Base-by-base conservation (phyloP, 2,888 invertebrate genomes). In the Sphaeridia pumilis region DNA sequence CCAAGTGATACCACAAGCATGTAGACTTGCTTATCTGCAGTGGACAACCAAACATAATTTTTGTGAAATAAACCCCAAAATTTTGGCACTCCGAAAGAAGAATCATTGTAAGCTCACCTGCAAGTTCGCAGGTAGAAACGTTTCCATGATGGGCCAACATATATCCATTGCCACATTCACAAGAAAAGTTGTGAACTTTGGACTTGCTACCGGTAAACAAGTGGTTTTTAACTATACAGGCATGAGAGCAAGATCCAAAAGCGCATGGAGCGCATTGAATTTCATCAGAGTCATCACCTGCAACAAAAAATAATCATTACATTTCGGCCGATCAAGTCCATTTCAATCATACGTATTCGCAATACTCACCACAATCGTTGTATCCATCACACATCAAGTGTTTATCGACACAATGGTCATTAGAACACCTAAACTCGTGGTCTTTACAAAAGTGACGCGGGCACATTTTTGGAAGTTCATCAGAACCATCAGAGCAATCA, bases 181-280 rank as follows among this genome's bases (percentile, higher is more conserved):
- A 80, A 27, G 68, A 68, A 52, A 70, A 70, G 52, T 70, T 70
- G 4, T 45, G 44, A 1, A 36, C 21, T 22, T 41, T 27, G 10
- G 26, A 5, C 17, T 38, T 38, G 5, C 7, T 20, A 38, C 17
- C 38, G 12, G 38, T 14, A 5, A 20, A 14, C 38, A 21, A 7
- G 4, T 77, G 73, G 61, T 78, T 78, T 60, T 78, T 77, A 54
- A 76, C 76, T 21, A 81, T 75, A 67, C 87, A 87, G 49, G 81
- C 73, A 70, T 89, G 88, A 21, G 87, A 81, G 68, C 89, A 89
- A 3, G 79, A 74, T 44, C 81, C 79, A 76, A 84, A 85, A 49
- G 75, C 72, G 68, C 85, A 85, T 46, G 68, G 68, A 41, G 67
- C 64, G 66, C 69, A 73, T 67, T 70, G 73, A 67, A 67, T 69